Conservation (phyloP, 2,888 invertebrate genomes). For the Calameuta pallipes region DNA sequence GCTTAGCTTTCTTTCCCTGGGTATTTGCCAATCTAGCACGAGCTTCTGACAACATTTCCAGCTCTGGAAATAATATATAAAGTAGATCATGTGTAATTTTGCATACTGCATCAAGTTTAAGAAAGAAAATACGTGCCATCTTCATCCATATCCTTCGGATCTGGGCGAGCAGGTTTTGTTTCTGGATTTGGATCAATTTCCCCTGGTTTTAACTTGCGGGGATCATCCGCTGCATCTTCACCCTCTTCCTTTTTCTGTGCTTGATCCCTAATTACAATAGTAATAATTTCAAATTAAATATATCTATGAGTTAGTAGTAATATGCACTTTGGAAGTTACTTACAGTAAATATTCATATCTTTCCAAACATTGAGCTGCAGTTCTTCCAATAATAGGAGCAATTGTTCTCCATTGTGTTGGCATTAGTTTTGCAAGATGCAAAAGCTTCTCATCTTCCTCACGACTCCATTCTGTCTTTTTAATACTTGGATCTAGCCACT, state of each 20-base stretch:
- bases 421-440: slow-evolving; percentile 98
- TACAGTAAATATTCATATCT: slow-evolving; percentile 95
- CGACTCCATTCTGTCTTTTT: slow-evolving; percentile 99
- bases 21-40: slow-evolving; percentile 98
- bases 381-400: slow-evolving; percentile 98
- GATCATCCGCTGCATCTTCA: slow-evolving; percentile 92
- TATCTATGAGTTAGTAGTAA: neutral
- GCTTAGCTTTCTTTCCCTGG: slow-evolving; percentile 93
- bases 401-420: slow-evolving; percentile 99
- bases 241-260: slow-evolving; percentile 97
- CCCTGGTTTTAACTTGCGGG: slow-evolving; percentile 96
- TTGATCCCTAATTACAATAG: slow-evolving; percentile 80
- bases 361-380: slow-evolving; percentile 98
- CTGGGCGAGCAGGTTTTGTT: slow-evolving; percentile 98
- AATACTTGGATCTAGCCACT: slow-evolving; percentile 99
- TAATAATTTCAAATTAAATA: slow-evolving; percentile 14
- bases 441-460: slow-evolving; percentile 97
- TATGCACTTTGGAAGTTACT: slow-evolving; percentile 60
- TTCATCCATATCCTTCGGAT: slow-evolving; percentile 99
- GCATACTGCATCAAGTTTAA: neutral
- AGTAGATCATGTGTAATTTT: neutral
- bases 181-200: slow-evolving; percentile 99
- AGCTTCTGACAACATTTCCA: slow-evolving; percentile 99
- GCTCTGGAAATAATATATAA: slow-evolving; percentile 71
- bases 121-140: slow-evolving; percentile 76